Conservation (phyloP, 2,888 invertebrate species). For the Cistogaster globosa region DNA sequence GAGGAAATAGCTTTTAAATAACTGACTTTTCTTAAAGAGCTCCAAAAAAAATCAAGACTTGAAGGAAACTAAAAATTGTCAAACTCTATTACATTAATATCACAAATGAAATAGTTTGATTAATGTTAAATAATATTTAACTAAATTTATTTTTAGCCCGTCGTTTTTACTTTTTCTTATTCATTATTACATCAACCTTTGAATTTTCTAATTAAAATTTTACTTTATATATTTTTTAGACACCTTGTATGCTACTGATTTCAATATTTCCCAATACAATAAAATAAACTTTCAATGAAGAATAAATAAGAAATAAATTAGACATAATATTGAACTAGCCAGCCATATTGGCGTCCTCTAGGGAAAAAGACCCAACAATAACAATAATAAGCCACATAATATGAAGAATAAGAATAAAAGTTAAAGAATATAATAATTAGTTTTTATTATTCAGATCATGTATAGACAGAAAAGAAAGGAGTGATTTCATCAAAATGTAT, state of each 20-base stretch:
- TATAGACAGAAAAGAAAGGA: background rate
- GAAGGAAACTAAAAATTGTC: no score
- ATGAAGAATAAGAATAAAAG: background rate
- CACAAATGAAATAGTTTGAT: no score
- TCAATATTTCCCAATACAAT: background rate
- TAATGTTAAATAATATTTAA: no score
- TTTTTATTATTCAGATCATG: conserved; percentile 39
- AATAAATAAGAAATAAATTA: background rate
- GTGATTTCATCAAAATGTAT: background rate
- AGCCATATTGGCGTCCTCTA: conserved; percentile 57
- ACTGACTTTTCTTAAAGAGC: no score
- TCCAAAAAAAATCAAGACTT: no score
- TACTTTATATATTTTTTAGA: background rate
- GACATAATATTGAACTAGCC: background rate
- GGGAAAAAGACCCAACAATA: background rate
- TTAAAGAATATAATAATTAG: conserved; percentile 49
- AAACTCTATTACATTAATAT: no score
- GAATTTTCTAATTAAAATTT: no score
- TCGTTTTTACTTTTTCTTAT: no score
- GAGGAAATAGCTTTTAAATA: no score
- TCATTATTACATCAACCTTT: no score
- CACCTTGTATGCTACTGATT: background rate
- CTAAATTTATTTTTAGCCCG: no score
- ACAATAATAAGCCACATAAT: background rate
- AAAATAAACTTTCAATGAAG: background rate